Evolutionary conservation across 2,797 vertebrate genomes (phyloP).

Genomic region (Limnodromus scolopaceus): DNA sequence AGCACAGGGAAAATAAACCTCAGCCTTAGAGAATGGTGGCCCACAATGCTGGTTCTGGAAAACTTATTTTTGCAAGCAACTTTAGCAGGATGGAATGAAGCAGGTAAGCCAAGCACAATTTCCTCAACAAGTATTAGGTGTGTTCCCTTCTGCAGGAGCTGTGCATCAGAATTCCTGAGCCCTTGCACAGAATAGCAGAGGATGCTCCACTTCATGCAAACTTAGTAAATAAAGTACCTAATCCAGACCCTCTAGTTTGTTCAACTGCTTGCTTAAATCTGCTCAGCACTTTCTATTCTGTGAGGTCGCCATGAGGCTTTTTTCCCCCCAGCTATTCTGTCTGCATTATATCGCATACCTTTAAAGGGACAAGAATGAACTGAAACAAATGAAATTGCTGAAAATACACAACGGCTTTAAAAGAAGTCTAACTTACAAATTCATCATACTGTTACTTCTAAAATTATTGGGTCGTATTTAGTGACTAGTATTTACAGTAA

Average conservation of each 20-base stretch:
- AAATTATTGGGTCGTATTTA: not conserved
- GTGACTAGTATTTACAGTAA: not conserved
- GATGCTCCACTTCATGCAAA: not conserved
- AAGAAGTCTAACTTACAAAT: not conserved
- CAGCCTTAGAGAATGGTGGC: not conserved
- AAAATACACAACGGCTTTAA: not conserved
- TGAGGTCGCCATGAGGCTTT: not conserved
- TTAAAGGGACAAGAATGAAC: not conserved
- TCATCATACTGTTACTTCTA: not conserved
- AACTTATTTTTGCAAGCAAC: not conserved
- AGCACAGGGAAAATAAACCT: not conserved
- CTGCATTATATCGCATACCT: not conserved
- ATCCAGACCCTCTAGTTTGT: not conserved
- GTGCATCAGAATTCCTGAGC: not conserved
- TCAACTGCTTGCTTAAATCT: not conserved
- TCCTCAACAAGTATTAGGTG: not conserved
- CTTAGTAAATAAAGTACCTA: not conserved
- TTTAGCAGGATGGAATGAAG: not conserved
- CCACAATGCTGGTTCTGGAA: not conserved
- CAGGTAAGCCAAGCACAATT: not conserved
- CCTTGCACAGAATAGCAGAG: not conserved
- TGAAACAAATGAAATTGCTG: not conserved
- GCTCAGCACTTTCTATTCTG: not conserved
- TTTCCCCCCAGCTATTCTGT: not conserved
- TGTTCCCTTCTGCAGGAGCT: not conserved